Evolutionary conservation across 2,797 vertebrate species (phyloP), one percentile per base, ranked within the genome.

Genomic region (Anabas testudineus): DNA sequence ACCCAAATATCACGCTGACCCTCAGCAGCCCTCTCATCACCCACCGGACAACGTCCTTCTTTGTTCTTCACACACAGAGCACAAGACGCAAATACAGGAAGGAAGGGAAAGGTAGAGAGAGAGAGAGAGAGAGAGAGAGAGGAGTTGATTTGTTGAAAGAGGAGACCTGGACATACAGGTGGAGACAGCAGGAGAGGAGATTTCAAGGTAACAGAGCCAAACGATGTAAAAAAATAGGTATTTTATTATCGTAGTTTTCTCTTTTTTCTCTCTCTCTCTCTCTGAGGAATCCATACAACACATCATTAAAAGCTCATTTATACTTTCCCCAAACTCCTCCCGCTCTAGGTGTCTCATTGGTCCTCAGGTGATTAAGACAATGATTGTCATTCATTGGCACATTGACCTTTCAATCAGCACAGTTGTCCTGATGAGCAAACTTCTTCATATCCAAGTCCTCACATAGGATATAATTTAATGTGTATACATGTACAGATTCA

Each of bases 1-100:
- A 81, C 65, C 85, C 85, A 87, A 89, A 90, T 92, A 91, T 83
- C 90, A 92, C 77, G 26, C 80, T 88, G 89, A 90, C 87, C 86
- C 78, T 53, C 63, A 34, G 63, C 62, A 69, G 47, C 51, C 49
- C 75, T 82, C 74, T 74, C 74, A 62, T 78, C 42, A 30, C n/a
- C 56, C 8, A 4, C 63, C 7, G 64, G 76, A 78, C 56, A 53
- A 7, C 26, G 47, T 78, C 58, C 61, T 24, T 69, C 76, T 89
- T 89, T 88, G 76, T 86, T 88, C 80, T 83, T 75, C 77, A 57
- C 66, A 58, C 63, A 48, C 67, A 56, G n/a, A 75, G 60, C 61
- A 68, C 37, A 43, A 76, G 70, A 62, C 28, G 36, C 7, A 0
- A 67, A 43, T 46, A 30, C 6, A 48, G 43, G 18, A 26, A 34